These are phyloP conservation scores for Pogoniulus pusillus DNA, from an alignment of 2,797 vertebrate species.

Conservation along the genomic window DNA sequence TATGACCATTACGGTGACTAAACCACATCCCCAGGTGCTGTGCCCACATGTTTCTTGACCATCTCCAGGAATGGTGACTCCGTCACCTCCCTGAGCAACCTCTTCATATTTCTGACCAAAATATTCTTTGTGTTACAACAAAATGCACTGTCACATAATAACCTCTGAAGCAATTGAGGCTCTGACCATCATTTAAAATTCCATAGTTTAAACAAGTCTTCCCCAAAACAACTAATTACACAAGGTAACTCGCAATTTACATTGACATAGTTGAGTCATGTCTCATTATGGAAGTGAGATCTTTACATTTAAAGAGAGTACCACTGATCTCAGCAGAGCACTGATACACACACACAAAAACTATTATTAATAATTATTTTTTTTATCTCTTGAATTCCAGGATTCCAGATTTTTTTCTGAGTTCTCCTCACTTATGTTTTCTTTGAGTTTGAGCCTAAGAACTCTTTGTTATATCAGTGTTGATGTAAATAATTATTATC, in stretches of 20 bases:
- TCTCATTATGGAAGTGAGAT: constrained; percentile 13
- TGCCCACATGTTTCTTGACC: too few relatives aligned
- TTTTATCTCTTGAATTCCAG: not conserved
- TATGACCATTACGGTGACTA: too few relatives aligned
- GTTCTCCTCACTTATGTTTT: not conserved
- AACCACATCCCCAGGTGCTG: too few relatives aligned
- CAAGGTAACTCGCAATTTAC: not conserved
- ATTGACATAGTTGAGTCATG: not conserved
- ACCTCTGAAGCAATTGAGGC: not conserved
- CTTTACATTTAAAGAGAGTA: not conserved
- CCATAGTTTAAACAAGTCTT: not conserved
- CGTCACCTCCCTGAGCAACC: too few relatives aligned
- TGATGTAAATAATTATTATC: not conserved
- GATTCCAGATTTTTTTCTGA: not conserved
- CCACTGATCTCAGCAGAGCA: not conserved
- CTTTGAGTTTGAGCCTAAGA: not conserved
- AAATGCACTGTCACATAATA: not conserved
- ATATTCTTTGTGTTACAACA: too few relatives aligned
- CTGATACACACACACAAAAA: not conserved
- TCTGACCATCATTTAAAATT: not conserved
- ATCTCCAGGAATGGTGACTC: too few relatives aligned
- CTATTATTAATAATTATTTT: not conserved
- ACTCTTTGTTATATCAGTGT: not conserved
- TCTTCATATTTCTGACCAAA: too few relatives aligned
- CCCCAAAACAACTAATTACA: not conserved